Percentiles rank a stretch among this genome's conserved stretches.
These are phyloP conservation scores for Chloropsis hardwickii DNA, from an alignment of 2,113 vertebrate species.

Conservation along the genomic window DNA sequence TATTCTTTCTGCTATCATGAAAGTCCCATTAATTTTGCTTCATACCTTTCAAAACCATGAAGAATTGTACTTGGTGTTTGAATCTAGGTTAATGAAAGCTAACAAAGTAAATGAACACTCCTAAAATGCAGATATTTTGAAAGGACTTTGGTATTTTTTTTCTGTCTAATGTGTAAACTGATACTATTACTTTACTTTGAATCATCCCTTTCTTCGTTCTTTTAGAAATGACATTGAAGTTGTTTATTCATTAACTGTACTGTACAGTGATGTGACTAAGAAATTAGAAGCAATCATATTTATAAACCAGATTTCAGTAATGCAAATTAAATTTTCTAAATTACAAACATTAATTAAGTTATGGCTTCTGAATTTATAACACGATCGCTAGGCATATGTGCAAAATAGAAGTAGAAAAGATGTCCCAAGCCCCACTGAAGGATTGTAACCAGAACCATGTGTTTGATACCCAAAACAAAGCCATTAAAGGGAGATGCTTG, in stretches of 20 bases:
- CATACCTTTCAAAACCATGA: neutral
- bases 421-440: neutral
- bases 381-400: neutral
- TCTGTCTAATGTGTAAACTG: neutral
- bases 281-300: neutral
- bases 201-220: neutral
- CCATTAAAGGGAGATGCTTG: neutral
- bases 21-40: neutral
- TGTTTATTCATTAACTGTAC: neutral
- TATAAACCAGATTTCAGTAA: neutral
- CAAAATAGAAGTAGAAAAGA: neutral
- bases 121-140: neutral
- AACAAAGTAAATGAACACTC: neutral
- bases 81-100: neutral
- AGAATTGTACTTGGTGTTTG: neutral
- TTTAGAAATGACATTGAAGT: neutral
- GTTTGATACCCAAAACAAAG: neutral
- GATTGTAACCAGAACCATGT: neutral
- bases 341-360: neutral
- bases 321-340: neutral
- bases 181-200: neutral
- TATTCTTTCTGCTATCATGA: neutral
- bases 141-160: neutral
- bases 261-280: neutral
- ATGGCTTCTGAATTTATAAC: neutral